A percentile compares a stretch with the other conserved stretches of the same genome.
These are phyloP conservation scores for Pygocentrus nattereri DNA, from an alignment of 2,797 vertebrate genomes.

Conservation along the genomic window DNA sequence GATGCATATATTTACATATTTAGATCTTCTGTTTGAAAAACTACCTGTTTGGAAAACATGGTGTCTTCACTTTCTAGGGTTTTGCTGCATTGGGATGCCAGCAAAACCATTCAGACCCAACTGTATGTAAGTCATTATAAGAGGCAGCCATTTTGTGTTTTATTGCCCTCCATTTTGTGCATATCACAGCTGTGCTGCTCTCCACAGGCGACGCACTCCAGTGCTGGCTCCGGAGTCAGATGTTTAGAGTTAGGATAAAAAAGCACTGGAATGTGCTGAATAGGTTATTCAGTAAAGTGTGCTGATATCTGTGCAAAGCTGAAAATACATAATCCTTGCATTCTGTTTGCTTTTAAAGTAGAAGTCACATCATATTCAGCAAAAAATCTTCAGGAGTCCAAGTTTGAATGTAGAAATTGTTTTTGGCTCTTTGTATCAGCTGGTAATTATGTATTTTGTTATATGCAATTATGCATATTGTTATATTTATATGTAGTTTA, in stretches of 20 bases:
- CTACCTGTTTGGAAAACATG: background rate
- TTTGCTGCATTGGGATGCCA: background rate
- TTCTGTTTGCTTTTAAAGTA: background rate
- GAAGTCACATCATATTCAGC: background rate
- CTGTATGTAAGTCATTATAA: constrained; percentile 33
- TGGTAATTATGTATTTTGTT: no score
- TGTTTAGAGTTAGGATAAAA: constrained; percentile 39
- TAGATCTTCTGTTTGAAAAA: background rate
- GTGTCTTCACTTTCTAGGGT: background rate
- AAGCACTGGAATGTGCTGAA: constrained; percentile 27
- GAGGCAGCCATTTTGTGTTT: constrained; percentile 83
- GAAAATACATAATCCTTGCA: background rate
- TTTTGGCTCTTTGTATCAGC: no score
- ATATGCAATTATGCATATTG: no score
- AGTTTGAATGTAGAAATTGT: background rate
- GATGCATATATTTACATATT: background rate
- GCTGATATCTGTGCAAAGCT: background rate
- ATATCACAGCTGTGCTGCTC: constrained; percentile 64
- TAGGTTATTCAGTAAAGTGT: constrained; percentile 1
- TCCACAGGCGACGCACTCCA: constrained; percentile 22
- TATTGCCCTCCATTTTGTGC: constrained; percentile 82
- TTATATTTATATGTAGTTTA: background rate
- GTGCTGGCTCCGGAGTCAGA: constrained; percentile 52
- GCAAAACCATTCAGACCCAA: constrained; percentile 20
- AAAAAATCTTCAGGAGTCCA: background rate